These are phyloP conservation scores for Ochlodes sylvanus DNA, from an alignment of 2,888 invertebrate genomes.

Conservation along the genomic window DNA sequence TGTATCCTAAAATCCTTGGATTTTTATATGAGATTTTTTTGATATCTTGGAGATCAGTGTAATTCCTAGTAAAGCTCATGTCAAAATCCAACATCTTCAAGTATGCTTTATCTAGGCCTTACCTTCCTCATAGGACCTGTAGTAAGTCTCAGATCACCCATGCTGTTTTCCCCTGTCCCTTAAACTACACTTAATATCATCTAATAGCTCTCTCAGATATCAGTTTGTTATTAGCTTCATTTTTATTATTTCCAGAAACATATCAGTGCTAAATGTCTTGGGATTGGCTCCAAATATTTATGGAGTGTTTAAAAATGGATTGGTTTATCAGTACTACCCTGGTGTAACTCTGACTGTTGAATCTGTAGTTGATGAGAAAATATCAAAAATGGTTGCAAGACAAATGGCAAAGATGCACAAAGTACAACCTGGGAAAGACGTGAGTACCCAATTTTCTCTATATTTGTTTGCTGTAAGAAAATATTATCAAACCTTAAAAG, in stretches of 20 bases:
- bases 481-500: too few relatives aligned
- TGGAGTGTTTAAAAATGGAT: slow-evolving; percentile 96
- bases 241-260: slow-evolving; percentile 62
- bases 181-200: too few relatives aligned
- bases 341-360: slow-evolving; percentile 90
- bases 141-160: too few relatives aligned
- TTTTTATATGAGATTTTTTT: too few relatives aligned
- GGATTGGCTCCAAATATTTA: slow-evolving; percentile 94
- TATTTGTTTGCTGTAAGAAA: not conserved
- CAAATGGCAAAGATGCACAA: slow-evolving; percentile 94
- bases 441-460: slow-evolving; percentile 51
- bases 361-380: slow-evolving; percentile 86
- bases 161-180: too few relatives aligned
- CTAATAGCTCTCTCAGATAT: too few relatives aligned
- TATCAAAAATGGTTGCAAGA: slow-evolving; percentile 91
- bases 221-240: not conserved
- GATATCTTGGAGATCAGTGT: too few relatives aligned
- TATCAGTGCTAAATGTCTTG: slow-evolving; percentile 83
- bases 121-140: too few relatives aligned
- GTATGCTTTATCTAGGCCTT: too few relatives aligned
- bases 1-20: too few relatives aligned
- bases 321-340: slow-evolving; percentile 94
- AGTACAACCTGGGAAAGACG: slow-evolving; percentile 71
- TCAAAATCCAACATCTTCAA: too few relatives aligned
- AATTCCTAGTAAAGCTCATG: too few relatives aligned